Base-by-base conservation (phyloP, 2,113 vertebrate genomes). In the Camelus dromedarius region DNA sequence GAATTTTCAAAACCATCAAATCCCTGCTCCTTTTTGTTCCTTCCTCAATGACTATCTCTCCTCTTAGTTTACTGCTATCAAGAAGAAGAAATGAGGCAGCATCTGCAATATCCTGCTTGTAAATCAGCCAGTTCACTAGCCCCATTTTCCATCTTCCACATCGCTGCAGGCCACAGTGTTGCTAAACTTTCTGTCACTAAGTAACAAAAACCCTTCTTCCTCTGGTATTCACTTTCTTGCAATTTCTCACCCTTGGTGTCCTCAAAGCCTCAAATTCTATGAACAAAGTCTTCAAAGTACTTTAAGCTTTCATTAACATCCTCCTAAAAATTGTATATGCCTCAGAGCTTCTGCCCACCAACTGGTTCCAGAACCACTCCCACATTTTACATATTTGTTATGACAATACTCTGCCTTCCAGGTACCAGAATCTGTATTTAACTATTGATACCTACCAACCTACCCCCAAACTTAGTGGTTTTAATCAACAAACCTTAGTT, bases 21-120 rank as follows among this genome's bases (percentile, higher is more conserved):
- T 64, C 6, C 54, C 38, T 16, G 9, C 8, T 86, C 42, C 18
- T 77, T 70, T 94, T 73, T 26, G 6, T 38, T 92, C 30, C 66
- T 62, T 30, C 16, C 56, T 64, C 14, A 46, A 42, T 69, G 62
- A 60, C 0, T 75, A 30, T 85, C 69, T 76, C 9, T 84, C 12
- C 22, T 89, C 48, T 93, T 72, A 92, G 15, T 73, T 97, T 56
- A 54, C 24, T 83, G 15, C 56, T 42, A 89, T 48, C 56, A 96
- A 48, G 15, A 60, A 69, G 42, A 86, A 79, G 35, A 96, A 93
- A 72, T 1, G 13, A 92, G 56, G 16, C n/a, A 84, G 11, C 11
- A 70, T 73, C 42, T 58, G 56, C 50, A 73, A 48, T 9, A 48
- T 19, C 67, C 18, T 77, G 20, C 50, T 58, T 86, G 8, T 30